A percentile compares a stretch with the other conserved stretches of the same genome.
Evolutionary conservation across 2,797 vertebrate species (phyloP).

Genomic region (Scomberomorus guttatus): DNA sequence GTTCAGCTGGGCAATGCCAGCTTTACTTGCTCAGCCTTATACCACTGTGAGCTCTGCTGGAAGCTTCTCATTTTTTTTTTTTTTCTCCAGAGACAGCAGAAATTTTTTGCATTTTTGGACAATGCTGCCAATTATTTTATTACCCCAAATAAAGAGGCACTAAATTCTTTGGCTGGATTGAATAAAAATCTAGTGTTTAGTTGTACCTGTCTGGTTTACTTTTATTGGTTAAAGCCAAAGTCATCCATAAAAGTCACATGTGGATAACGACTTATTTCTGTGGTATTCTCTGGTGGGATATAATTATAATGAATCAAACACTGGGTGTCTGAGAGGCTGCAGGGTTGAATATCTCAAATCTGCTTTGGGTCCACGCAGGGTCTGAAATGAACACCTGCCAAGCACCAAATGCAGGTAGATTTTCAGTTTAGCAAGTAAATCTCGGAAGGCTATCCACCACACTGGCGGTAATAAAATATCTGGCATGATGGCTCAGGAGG

Average conservation of each 20-base stretch:
- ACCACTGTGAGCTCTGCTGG: background rate
- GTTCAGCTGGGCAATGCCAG: constrained; percentile 40
- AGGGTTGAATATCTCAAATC: constrained; percentile 19
- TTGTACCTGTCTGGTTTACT: constrained; percentile 1
- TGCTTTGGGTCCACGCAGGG: constrained; percentile 6
- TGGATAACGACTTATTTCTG: background rate
- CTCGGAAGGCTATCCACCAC: too few relatives aligned
- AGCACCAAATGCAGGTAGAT: too few relatives aligned
- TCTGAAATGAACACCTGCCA: too few relatives aligned
- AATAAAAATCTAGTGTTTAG: background rate
- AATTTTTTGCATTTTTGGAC: constrained; percentile 1
- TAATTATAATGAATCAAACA: background rate
- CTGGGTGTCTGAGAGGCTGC: background rate
- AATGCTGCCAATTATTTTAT: constrained; percentile 16
- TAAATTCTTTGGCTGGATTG: background rate
- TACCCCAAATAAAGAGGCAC: background rate
- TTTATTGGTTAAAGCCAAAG: background rate
- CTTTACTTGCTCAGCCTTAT: constrained; percentile 55
- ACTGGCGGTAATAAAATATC: too few relatives aligned
- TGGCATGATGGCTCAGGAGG: too few relatives aligned
- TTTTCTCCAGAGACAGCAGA: constrained; percentile 23
- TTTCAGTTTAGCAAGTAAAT: too few relatives aligned
- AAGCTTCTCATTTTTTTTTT: constrained; percentile 6
- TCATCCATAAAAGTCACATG: background rate
- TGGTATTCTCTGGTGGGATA: constrained; percentile 2